Conservation (phyloP, 1,140 invertebrate genomes). For the Neelides sp. region DNA sequence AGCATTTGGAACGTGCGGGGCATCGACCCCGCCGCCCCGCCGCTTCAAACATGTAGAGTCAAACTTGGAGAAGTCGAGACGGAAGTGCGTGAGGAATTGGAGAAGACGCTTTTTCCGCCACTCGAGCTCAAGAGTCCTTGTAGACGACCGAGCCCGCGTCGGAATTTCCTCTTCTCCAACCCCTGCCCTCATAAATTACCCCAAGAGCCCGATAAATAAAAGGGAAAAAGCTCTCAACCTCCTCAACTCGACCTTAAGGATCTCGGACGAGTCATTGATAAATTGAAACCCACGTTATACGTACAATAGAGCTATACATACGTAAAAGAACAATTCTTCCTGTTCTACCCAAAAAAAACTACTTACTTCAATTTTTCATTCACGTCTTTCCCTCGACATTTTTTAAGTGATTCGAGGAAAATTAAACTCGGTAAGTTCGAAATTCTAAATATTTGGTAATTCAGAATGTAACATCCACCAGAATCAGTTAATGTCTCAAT, state of each 20-base stretch:
- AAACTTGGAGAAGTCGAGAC: conserved; percentile 31
- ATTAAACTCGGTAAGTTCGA: background rate
- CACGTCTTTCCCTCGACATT: background rate
- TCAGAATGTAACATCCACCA: background rate
- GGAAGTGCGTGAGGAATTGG: conserved; percentile 30
- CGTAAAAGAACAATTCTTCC: too few species aligned
- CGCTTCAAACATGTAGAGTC: conserved; percentile 28
- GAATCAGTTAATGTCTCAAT: too few species aligned
- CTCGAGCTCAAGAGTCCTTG: too few species aligned
- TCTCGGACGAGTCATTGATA: too few species aligned
- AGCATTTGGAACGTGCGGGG: conserved; percentile 26
- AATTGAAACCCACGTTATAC: too few species aligned
- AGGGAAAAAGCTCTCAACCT: too few species aligned
- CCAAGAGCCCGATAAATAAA: too few species aligned
- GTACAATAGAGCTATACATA: too few species aligned
- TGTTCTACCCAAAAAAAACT: background rate
- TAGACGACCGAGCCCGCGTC: too few species aligned
- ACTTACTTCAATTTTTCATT: background rate
- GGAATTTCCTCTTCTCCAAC: too few species aligned
- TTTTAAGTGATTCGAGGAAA: background rate
- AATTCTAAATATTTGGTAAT: background rate
- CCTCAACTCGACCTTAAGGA: too few species aligned
- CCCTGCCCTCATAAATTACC: too few species aligned
- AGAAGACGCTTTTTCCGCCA: conserved; percentile 20
- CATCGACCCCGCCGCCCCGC: conserved; percentile 19